Evolutionary conservation across 2,888 invertebrate species (phyloP), one percentile per base, ranked within the genome.

Genomic region (Torymus texanus): DNA sequence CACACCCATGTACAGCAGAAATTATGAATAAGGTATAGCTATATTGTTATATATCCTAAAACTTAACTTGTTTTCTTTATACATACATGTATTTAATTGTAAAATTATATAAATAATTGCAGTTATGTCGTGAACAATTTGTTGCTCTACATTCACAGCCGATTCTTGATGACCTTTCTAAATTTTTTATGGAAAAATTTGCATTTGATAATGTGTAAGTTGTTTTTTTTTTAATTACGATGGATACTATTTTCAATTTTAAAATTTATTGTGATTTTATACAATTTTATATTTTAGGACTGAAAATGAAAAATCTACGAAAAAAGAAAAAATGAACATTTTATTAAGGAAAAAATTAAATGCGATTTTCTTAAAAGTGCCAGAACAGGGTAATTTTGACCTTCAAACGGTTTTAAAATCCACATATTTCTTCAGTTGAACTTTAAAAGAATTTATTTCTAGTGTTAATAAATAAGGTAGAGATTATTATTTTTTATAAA

Each of bases 41-140:
- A 41, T 41, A 41, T 41, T 41, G 8, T 41, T 8, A 41, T 41
- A 41, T 41, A 29, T 8, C 5, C 41, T 1, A 8, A 41, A 4
- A 41, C 41, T 41, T n/a, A n/a, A n/a, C n/a, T n/a, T n/a, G n/a
- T 41, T 8, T 8, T 8, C 8, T 8, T 8, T 8, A 8, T 41
- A 8, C 10, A 5, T 41, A 41, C 41, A 41, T 8, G 8, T 8
- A 41, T 18, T 13, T 29, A 41, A 65, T 55, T 14, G 4, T 73
- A 29, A 59, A 24, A 18, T 66, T 59, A 61, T 18, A n/a, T 59
- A 5, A 16, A 51, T 56, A 29, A 21, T 91, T 91, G 21, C 90
- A 97, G 95, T 95, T 98, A 82, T 98, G 98, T 86, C 93, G 99
- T n/a, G 95, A 99, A 88, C 98, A 99, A 90, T 99, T 99, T 91